Conservation (phyloP, 2,888 invertebrate genomes). For the Drosophila borborema region DNA sequence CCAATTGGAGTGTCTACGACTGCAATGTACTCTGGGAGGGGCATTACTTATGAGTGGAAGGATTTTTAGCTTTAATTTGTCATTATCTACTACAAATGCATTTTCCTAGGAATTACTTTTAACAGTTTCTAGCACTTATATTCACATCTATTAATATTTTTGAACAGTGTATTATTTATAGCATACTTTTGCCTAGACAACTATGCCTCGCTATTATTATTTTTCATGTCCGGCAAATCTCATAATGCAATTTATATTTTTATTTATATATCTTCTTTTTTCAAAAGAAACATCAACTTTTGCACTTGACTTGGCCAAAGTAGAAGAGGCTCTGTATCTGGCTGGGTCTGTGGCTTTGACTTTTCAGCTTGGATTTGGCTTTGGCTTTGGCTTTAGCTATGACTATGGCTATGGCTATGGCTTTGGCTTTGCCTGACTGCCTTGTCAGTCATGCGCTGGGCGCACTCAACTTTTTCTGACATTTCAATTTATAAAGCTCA, state of each 20-base stretch:
- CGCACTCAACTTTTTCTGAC: conserved; percentile 77
- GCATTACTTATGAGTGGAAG: neutral
- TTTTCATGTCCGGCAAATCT: conserved; percentile 48
- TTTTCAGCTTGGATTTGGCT: conserved; percentile 10
- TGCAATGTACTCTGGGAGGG: neutral
- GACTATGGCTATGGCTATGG: conserved; percentile 3
- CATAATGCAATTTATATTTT: conserved; percentile 48
- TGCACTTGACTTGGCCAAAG: conserved; percentile 54
- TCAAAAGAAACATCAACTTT: conserved; percentile 48
- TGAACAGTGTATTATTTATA: too few relatives aligned
- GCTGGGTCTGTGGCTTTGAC: conserved; percentile 23
- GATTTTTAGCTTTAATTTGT: neutral
- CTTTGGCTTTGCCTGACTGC: conserved; percentile 32
- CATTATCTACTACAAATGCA: neutral
- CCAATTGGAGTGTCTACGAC: neutral
- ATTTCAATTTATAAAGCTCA: conserved; percentile 81
- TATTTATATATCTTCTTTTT: neutral
- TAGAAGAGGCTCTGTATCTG: conserved; percentile 19
- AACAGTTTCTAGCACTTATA: neutral
- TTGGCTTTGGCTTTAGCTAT: conserved; percentile 4
- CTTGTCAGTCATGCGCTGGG: conserved; percentile 69
- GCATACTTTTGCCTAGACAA: too few relatives aligned
- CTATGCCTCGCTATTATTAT: conserved; percentile 20
- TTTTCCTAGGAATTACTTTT: too few relatives aligned
- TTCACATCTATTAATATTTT: too few relatives aligned